Conservation (phyloP, 2,113 vertebrate genomes). For the Cryptomyrus ogoouensis region DNA sequence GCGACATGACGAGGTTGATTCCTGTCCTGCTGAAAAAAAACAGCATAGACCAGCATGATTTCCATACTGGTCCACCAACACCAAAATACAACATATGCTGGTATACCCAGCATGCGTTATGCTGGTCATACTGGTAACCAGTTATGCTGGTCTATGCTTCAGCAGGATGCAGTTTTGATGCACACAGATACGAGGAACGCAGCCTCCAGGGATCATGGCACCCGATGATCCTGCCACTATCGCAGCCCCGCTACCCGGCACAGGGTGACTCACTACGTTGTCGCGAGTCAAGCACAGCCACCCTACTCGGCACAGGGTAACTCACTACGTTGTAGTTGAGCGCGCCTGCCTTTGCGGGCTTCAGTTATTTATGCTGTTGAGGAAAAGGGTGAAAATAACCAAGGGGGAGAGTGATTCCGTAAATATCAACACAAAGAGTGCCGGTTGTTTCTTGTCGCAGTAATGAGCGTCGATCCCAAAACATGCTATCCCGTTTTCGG, state of each 20-base stretch:
- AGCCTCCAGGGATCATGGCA: not conserved
- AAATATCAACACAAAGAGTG: not conserved
- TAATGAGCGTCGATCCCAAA: not conserved
- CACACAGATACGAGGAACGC: not conserved
- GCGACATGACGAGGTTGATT: not conserved
- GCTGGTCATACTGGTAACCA: not conserved
- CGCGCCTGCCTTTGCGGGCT: not conserved
- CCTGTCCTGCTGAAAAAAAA: not conserved
- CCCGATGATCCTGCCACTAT: not conserved
- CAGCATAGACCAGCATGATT: not conserved
- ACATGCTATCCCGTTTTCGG: not conserved
- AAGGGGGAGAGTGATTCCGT: not conserved
- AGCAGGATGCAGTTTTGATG: not conserved
- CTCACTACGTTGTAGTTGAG: not conserved
- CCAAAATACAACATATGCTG: not conserved
- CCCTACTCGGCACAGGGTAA: not conserved
- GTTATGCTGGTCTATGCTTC: not conserved
- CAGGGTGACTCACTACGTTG: no score
- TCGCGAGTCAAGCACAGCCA: not conserved
- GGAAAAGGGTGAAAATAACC: not conserved
- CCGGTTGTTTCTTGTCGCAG: not conserved
- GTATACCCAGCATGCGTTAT: not conserved
- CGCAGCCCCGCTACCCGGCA: not conserved
- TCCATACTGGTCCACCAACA: not conserved
- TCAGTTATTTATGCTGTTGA: not conserved